Base-by-base conservation (phyloP, 2,888 invertebrate genomes). In the Lasioglossum morio region DNA sequence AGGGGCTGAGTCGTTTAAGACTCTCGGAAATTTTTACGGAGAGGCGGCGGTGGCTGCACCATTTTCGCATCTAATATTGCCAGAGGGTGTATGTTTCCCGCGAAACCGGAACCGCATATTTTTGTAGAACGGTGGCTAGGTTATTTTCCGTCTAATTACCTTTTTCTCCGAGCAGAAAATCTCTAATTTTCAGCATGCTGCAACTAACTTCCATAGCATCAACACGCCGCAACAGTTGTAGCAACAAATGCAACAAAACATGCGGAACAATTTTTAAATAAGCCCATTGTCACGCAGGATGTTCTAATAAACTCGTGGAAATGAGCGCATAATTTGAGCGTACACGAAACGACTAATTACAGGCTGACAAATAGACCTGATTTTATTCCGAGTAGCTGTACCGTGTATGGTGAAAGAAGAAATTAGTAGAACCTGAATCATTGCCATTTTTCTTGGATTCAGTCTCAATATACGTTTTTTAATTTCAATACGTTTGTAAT, bases 141-240 rank as follows among this genome's bases (percentile, higher is more conserved):
- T 88, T 86, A 90, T 88, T 88, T 87, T 85, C 82, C 84, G 73
- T 79, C 87, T 90, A 90, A 90, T 90, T 90, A 88, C 84, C 86
- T 81, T 81, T 79, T 82, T 48, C 66, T 75, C 86, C 77, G 30
- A 73, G 34, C 23, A 70, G 72, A 60, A 79, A 81, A 23, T 40
- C 53, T 63, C 34, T n/a, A 75, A 78, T 84, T 46, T 66, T 79
- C 76, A 37, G 77, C 83, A n/a, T 23, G n/a, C 37, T 23, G 16
- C 16, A 7, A 69, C 46, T 48, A 83, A 69, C 73, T 84, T 83
- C 57, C 46, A 37, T 75, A 10, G 0, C n/a, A 1, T n/a, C 27
- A 40, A 16, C 8, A 2, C 66, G 46, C 34, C 34, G 46, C 46
- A 14, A 8, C 23, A 48, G 34, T 14, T 4, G 4, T 69, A 12